These are phyloP conservation scores for Ochotona curzoniae DNA, from an alignment of 2,113 vertebrate genomes.

Conservation along the genomic window DNA sequence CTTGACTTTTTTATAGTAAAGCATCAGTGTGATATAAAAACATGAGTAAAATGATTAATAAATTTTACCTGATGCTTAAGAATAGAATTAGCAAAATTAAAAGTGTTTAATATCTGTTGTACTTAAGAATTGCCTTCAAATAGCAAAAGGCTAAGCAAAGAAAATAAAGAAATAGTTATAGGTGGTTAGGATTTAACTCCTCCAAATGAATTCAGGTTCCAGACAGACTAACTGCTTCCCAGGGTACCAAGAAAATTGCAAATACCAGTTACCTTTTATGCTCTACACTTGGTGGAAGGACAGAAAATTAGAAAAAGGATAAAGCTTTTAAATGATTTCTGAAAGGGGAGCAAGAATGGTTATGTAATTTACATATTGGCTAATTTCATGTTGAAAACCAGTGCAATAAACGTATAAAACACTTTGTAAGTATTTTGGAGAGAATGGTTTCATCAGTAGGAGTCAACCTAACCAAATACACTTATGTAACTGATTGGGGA, in stretches of 20 bases:
- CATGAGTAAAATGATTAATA: background rate
- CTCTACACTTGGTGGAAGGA: background rate
- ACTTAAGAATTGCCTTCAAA: slow-evolving; percentile 26
- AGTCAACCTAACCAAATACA: background rate
- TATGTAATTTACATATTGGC: background rate
- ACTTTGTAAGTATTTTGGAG: slow-evolving; percentile 33
- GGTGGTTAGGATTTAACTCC: background rate
- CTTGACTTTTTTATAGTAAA: background rate
- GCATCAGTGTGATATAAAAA: background rate
- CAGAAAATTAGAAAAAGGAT: slow-evolving; percentile 27
- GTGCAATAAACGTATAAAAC: background rate
- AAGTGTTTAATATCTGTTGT: background rate
- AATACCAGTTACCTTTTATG: slow-evolving; percentile 44
- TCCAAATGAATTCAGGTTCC: slow-evolving; percentile 41
- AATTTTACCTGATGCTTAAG: slow-evolving; percentile 20
- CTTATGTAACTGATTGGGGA: background rate
- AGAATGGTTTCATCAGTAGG: background rate
- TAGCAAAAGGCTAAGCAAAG: background rate
- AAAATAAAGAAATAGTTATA: slow-evolving; percentile 28
- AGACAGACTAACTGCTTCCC: background rate
- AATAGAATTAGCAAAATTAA: background rate
- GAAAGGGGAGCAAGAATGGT: background rate
- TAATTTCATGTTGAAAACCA: background rate
- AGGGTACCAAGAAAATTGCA: slow-evolving; percentile 34
- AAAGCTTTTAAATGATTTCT: background rate